Evolutionary conservation across 2,113 vertebrate genomes (phyloP).

Genomic region (Pelvicachromis taeniatus): DNA sequence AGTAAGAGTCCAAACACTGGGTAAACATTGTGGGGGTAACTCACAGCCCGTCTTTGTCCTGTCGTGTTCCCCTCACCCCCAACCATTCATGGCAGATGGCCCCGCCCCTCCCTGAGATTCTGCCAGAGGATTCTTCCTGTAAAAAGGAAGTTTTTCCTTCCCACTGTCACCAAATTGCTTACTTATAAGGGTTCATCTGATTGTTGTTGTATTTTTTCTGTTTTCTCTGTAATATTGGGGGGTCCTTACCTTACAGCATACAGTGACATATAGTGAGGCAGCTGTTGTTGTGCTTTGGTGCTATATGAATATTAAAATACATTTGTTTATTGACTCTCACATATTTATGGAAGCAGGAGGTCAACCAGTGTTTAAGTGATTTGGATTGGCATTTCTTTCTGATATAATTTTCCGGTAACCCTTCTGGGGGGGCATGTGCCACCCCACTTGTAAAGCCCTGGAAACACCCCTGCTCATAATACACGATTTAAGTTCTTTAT

Average conservation of each 20-base stretch:
- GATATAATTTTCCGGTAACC: neutral
- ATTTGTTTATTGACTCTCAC: neutral
- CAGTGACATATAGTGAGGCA: neutral
- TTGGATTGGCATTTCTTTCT: neutral
- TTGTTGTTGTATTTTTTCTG: neutral
- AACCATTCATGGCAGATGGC: neutral
- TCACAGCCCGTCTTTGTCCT: neutral
- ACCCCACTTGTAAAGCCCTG: neutral
- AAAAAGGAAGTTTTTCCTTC: neutral
- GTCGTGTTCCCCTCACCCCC: neutral
- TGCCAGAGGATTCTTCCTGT: neutral
- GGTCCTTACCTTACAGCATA: neutral
- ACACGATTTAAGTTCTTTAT: neutral
- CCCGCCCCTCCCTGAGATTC: neutral
- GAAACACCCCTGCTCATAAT: neutral
- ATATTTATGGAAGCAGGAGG: neutral
- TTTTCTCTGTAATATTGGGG: neutral
- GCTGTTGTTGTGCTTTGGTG: neutral
- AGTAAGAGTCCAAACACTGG: neutral
- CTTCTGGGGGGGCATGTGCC: neutral
- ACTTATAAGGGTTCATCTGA: neutral
- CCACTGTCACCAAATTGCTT: neutral
- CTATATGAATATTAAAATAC: rapidly evolving
- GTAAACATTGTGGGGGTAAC: neutral
- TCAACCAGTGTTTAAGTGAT: neutral